Evolutionary conservation across 1,140 invertebrate species (phyloP).

Genomic region (Brachionus asplanchnoidis): DNA sequence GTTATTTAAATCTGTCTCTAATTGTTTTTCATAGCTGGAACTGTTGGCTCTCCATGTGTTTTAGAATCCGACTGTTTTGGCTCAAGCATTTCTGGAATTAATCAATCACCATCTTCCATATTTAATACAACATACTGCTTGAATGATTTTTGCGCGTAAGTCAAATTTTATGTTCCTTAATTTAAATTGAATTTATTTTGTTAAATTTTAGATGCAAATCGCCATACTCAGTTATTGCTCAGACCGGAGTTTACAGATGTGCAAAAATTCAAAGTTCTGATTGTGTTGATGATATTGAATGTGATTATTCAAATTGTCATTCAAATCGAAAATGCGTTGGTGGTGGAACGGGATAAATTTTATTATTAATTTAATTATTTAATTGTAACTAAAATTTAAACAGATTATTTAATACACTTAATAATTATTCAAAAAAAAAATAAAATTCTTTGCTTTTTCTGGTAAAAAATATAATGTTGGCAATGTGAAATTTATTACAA

Average conservation of each 20-base stretch:
- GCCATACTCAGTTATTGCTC: not conserved
- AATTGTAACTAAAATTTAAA: too few relatives aligned
- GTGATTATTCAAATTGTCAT: not conserved
- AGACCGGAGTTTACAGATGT: not conserved
- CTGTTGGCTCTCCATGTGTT: not conserved
- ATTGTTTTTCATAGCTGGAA: not conserved
- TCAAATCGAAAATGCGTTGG: not conserved
- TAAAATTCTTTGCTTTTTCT: too few relatives aligned
- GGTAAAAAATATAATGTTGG: too few relatives aligned
- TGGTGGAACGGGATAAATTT: not conserved
- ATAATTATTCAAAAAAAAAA: too few relatives aligned
- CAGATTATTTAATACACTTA: too few relatives aligned
- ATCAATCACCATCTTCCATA: not conserved
- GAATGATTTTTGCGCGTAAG: not conserved
- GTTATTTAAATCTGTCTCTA: not conserved
- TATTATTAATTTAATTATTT: too few relatives aligned
- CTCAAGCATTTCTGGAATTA: not conserved
- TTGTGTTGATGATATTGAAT: not conserved
- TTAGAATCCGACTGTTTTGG: not conserved
- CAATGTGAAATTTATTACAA: too few relatives aligned
- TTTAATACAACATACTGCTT: not conserved
- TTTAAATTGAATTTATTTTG: too few relatives aligned
- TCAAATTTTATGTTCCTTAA: not conserved
- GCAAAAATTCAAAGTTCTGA: not conserved
- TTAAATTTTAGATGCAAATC: not conserved